Conservation (phyloP, 1,140 invertebrate species). For the Gonatopus flavifemur region DNA sequence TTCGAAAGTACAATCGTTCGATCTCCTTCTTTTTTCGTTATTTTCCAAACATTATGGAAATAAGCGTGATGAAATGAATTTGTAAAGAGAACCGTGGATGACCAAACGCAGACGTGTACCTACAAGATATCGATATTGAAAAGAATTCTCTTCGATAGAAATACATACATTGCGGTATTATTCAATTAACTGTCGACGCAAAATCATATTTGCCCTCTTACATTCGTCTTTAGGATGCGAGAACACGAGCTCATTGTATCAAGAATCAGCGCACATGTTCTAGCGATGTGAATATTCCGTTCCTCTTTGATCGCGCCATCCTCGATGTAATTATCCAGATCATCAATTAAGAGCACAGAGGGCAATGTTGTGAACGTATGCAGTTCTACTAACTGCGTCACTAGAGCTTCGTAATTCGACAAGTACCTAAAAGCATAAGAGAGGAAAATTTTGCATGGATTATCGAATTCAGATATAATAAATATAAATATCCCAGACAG, state of each 20-base stretch:
- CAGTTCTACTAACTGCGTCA: conserved; percentile 36
- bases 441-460: too few relatives aligned
- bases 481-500: too few relatives aligned
- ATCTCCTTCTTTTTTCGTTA: conserved; percentile 21
- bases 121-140: too few relatives aligned
- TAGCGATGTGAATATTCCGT: conserved; percentile 32
- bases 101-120: conserved; percentile 26
- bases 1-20: conserved; percentile 12
- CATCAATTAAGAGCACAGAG: conserved; percentile 43
- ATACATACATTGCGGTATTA: too few relatives aligned
- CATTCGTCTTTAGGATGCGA: conserved; percentile 22
- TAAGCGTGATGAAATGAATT: conserved; percentile 28
- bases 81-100: not conserved
- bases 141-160: too few relatives aligned
- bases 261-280: conserved; percentile 33
- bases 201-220: too few relatives aligned
- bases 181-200: too few relatives aligned
- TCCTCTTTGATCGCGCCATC: conserved; percentile 15
- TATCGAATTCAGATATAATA: too few relatives aligned
- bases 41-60: conserved; percentile 38
- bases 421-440: conserved; percentile 41
- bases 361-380: conserved; percentile 37
- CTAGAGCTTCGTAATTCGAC: conserved; percentile 37
- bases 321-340: conserved; percentile 41
- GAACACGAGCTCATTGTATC: conserved; percentile 40